These are phyloP conservation scores for Heterocephalus glaber DNA, from an alignment of 2,113 vertebrate genomes.

Conservation along the genomic window DNA sequence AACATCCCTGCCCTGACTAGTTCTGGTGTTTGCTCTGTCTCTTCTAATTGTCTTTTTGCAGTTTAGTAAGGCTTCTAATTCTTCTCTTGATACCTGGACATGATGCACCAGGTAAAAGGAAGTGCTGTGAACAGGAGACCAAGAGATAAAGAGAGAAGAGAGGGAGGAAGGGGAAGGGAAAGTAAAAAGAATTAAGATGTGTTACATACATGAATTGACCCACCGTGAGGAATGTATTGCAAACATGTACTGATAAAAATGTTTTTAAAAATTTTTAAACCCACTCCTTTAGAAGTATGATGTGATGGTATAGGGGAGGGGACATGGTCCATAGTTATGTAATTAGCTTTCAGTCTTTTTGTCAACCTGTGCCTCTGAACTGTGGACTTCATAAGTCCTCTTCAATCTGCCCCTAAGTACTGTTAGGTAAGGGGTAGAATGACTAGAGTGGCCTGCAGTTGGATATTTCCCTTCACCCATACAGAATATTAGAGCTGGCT, in stretches of 20 bases:
- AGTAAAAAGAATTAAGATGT: not conserved
- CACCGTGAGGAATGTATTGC: not conserved
- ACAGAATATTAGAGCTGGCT: not conserved
- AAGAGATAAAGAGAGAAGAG: not conserved
- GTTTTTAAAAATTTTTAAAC: not conserved
- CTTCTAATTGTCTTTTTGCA: not conserved
- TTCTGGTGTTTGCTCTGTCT: not conserved
- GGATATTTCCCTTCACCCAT: not conserved
- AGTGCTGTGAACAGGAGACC: not conserved
- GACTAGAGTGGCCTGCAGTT: not conserved
- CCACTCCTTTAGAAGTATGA: not conserved
- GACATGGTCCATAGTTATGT: not conserved
- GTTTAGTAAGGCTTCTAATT: not conserved
- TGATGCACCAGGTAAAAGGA: not conserved
- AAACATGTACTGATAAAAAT: not conserved
- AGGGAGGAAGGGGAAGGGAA: not conserved
- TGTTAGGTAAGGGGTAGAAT: not conserved
- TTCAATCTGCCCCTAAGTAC: too few species aligned
- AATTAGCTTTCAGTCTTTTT: not conserved
- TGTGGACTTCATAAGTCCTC: not conserved
- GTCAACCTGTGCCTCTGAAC: not conserved
- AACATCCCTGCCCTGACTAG: not conserved
- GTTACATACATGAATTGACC: not conserved
- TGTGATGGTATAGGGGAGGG: not conserved
- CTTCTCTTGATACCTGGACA: not conserved